phyloP scores from a whole-genome alignment of 2,113 vertebrate species.

The Delphinus delphis region DNA sequence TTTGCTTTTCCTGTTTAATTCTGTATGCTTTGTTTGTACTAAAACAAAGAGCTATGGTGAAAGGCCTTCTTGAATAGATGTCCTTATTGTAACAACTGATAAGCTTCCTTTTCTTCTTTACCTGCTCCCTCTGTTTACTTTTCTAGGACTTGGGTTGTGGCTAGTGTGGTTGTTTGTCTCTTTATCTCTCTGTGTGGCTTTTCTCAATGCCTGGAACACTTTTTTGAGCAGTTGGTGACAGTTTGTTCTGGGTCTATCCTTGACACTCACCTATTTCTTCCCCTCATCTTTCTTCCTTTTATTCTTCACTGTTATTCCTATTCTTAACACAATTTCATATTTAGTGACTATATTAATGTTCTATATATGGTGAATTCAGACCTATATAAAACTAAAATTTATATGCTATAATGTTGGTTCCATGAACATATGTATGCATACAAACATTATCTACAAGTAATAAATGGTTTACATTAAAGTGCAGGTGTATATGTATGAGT shows the following conservation, averaged over 20 bases:
- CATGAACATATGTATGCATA: neutral
- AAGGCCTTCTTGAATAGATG: neutral
- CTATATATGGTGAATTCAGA: neutral
- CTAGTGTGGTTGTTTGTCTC: neutral
- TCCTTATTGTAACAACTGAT: neutral
- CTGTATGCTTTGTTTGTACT: no score
- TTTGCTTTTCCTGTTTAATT: neutral
- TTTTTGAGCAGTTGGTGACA: neutral
- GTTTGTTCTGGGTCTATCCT: neutral
- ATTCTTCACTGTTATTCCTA: neutral
- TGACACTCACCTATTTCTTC: neutral
- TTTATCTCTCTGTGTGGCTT: neutral
- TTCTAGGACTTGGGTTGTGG: neutral
- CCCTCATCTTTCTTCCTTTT: neutral
- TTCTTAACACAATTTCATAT: neutral
- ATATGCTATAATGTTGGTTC: neutral
- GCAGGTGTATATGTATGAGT: neutral
- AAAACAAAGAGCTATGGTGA: neutral
- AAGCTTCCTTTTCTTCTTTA: neutral
- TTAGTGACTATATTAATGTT: neutral
- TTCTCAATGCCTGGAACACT: neutral
- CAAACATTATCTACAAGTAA: neutral
- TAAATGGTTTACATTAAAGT: neutral
- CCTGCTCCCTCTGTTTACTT: neutral
- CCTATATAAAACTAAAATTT: neutral